Base-by-base conservation (phyloP, 2,797 vertebrate genomes). In the Zenarchopterus dispar region DNA sequence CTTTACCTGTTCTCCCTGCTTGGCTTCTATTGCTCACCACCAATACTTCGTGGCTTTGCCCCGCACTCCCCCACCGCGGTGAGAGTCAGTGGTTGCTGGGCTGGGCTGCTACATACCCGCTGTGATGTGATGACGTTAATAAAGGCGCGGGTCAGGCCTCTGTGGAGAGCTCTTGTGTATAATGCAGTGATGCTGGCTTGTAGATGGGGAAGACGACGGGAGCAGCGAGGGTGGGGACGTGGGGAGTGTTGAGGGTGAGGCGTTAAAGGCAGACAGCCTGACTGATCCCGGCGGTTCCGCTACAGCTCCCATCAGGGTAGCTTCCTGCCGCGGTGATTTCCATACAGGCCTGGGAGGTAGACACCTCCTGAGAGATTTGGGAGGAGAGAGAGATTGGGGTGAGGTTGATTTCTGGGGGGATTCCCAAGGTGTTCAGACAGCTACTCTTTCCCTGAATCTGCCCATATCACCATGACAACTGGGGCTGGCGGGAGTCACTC, bases 381-480 rank as follows among this genome's bases (percentile, higher is more conserved):
- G 55, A 8, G 19, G 67, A 50, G n/a, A 26, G 15, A 41, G 42
- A 48, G 16, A 2, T 24, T 42, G 6, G 31, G 16, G 41, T 24
- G 47, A 13, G 18, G 31, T 33, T 9, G 56, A n/a, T 50, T 59
- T 51, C 39, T 59, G 59, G 59, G 54, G 83, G 83, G 84, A 86
- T 91, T 91, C 92, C 92, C 86, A 85, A 81, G 89, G 84, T 88
- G 78, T 81, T 83, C 56, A 80, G 61, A 56, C 80, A 77, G 78
- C 73, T 70, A 67, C 81, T 70, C 75, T 75, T 70, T 63, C 58
- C 57, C 55, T 43, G 63, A 86, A 84, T 36, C 47, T 86, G 84
- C 80, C 84, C 48, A 51, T 65, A 83, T 94, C 92, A 88, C 93
- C 92, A 94, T 94, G 93, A 92, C 91, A 87, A 94, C 93, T 58